A percentile compares a stretch with the other conserved stretches of the same genome.
These are phyloP conservation scores for Mastomys coucha DNA, from an alignment of 2,113 vertebrate genomes.

Conservation along the genomic window DNA sequence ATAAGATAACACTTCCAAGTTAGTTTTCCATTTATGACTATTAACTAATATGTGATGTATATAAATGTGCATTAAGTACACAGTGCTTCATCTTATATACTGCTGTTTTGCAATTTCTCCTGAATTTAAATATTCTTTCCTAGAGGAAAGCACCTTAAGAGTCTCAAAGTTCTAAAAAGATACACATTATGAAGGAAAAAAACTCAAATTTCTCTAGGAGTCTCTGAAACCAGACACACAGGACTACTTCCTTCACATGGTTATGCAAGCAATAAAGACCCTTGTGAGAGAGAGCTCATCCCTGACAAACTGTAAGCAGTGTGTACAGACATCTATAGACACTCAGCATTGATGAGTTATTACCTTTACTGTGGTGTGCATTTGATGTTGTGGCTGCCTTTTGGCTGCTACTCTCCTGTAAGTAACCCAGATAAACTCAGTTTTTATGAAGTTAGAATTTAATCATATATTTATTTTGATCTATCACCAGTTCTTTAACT, in stretches of 20 bases:
- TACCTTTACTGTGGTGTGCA: neutral
- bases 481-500: neutral
- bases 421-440: neutral
- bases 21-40: neutral
- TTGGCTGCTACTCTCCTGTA: neutral
- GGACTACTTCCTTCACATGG: accelerated
- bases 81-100: neutral
- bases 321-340: neutral
- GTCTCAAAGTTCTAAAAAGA: neutral
- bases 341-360: neutral
- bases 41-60: neutral
- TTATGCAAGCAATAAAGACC: neutral
- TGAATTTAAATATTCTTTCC: neutral
- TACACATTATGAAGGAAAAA: neutral
- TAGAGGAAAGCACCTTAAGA: neutral
- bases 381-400: neutral
- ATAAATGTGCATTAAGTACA: neutral
- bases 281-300: too few species aligned
- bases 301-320: too few species aligned
- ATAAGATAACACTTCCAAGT: neutral
- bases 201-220: too few species aligned
- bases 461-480: neutral
- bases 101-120: neutral
- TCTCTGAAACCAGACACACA: neutral
- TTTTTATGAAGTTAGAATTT: neutral